Evolutionary conservation across 2,797 vertebrate species (phyloP), one percentile per base, ranked within the genome.

Genomic region (Gymnoscopelus microlampas): DNA sequence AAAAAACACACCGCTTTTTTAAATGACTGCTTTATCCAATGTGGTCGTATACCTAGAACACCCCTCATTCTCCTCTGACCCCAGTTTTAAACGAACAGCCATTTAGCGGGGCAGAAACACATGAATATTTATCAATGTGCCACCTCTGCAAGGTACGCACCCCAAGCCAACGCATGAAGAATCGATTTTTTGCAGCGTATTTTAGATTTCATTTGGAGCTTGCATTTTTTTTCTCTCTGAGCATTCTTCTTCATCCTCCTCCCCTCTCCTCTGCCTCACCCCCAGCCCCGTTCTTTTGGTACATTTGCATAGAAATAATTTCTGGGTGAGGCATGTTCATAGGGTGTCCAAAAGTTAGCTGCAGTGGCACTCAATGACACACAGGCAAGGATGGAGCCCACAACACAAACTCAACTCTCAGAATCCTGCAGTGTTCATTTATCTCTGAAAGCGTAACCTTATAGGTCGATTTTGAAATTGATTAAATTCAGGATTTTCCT

Each of bases 111-210:
- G 53, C 63, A 55, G 65, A 78, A 79, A 78, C 61, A 69, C 66
- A 81, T 86, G 64, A 81, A 89, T 89, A 85, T 83, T 81, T 84
- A 87, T 88, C 55, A 66, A 63, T 11, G 5, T 66, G 73, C 70
- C 70, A 80, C 69, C 71, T 79, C 73, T 76, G 84, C 70, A 72
- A 75, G 50, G 60, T 60, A 70, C 19, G 10, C 63, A 67, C 24
- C 65, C 12, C 57, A 63, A 70, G 62, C 74, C 59, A 68, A 69
- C 3, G 47, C 68, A 67, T 67, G 61, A 65, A 80, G 51, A 86
- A 88, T 88, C 4, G 44, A 78, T 81, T 81, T 84, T 83, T 81
- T 65, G 26, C 65, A 82, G 70, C 75, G 68, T 78, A 62, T 77
- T 85, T 87, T 63, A 78, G 65, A 86, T 84, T 86, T 80, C 12